These are phyloP conservation scores for Phodopus roborovskii DNA, from an alignment of 2,113 vertebrate species.

Conservation along the genomic window DNA sequence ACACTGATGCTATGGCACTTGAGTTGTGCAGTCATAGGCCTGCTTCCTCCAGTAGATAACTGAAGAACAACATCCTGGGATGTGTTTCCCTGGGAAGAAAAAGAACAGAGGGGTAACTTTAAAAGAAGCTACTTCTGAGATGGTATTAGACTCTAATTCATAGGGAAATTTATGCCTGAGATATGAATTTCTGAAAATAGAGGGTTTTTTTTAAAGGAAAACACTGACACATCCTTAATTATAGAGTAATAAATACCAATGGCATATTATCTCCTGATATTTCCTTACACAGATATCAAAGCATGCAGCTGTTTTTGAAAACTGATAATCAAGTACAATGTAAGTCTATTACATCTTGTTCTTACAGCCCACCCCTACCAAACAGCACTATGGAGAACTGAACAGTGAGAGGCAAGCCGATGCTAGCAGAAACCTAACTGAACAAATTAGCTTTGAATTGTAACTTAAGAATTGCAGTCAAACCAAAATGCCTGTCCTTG, in stretches of 20 bases:
- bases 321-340: slow-evolving; percentile 80
- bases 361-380: slow-evolving; percentile 75
- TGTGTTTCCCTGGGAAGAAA: slow-evolving; percentile 58
- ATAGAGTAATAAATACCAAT: slow-evolving; percentile 88
- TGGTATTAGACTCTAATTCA: slow-evolving; percentile 82
- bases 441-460: slow-evolving; percentile 81
- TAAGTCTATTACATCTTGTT: slow-evolving; percentile 73
- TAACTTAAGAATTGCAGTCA: slow-evolving; percentile 76
- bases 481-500: slow-evolving; percentile 72
- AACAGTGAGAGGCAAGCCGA: slow-evolving; percentile 68
- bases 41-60: slow-evolving; percentile 54
- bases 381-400: slow-evolving; percentile 61
- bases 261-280: slow-evolving; percentile 86
- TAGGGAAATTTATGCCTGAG: slow-evolving; percentile 84
- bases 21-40: not conserved
- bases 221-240: slow-evolving; percentile 88
- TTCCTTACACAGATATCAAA: slow-evolving; percentile 80
- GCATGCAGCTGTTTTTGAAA: slow-evolving; percentile 87
- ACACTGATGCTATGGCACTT: not conserved
- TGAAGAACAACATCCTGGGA: slow-evolving; percentile 73
- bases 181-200: slow-evolving; percentile 88
- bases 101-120: slow-evolving; percentile 68
- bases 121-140: slow-evolving; percentile 76
- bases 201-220: slow-evolving; percentile 83
- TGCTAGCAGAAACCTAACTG: slow-evolving; percentile 70